A percentile compares a stretch with the other conserved stretches of the same genome.
Evolutionary conservation across 35 echinoderm and acorn worm species (phyloP).

Genomic region (Heliocidaris erythrogramma): DNA sequence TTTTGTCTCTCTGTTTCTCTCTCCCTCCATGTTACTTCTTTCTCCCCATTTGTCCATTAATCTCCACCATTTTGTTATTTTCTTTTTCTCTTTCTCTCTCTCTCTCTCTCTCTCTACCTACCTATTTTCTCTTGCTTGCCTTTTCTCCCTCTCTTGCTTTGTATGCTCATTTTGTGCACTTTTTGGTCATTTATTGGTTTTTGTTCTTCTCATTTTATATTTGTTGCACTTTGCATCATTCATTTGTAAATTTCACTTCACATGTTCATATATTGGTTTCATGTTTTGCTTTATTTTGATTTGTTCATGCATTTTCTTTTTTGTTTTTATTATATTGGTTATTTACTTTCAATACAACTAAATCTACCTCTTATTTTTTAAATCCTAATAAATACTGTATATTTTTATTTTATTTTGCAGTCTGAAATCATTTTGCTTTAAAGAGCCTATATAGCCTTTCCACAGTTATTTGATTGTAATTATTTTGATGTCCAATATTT

Average conservation of each 20-base stretch:
- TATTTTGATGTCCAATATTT: neutral
- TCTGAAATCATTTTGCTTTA: slow-evolving; percentile 51
- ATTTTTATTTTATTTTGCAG: slow-evolving; percentile 1
- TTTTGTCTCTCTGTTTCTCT: slow-evolving; percentile 48
- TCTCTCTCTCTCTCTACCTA: neutral
- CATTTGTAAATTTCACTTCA: neutral
- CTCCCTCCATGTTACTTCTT: neutral
- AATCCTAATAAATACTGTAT: neutral
- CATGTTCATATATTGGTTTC: neutral
- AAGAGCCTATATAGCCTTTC: slow-evolving; percentile 4
- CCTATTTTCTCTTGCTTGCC: neutral
- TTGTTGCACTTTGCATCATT: neutral
- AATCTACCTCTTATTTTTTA: neutral
- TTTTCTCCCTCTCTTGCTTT: neutral
- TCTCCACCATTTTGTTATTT: neutral
- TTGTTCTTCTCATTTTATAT: neutral
- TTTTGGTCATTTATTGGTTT: neutral
- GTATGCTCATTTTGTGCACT: neutral
- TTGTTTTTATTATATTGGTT: neutral
- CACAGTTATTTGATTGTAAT: slow-evolving; percentile 17
- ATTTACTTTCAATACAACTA: neutral
- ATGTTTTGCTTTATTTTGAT: neutral
- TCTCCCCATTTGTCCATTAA: neutral
- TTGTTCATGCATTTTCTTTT: neutral
- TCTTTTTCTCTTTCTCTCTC: neutral